Conservation (phyloP, 1,140 invertebrate species). For the Campoletis sonorensis region DNA sequence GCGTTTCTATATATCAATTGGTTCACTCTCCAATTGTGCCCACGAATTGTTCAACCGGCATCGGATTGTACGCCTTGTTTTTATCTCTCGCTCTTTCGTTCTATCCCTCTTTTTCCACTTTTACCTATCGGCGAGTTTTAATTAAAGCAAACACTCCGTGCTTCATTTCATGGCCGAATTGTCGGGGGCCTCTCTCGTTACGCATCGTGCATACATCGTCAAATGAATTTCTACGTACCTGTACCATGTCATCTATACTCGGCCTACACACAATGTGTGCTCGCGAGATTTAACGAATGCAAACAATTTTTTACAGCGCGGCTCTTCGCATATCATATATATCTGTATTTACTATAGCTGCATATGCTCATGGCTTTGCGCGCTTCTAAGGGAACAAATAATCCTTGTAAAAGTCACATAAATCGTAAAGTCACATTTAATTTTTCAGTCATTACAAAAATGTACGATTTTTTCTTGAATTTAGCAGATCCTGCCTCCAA, state of each 20-base stretch:
- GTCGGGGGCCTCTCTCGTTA: slow-evolving; percentile 10
- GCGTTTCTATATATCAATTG: too few relatives aligned
- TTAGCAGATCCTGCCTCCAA: too few relatives aligned
- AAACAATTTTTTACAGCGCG: background rate
- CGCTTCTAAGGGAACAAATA: too few relatives aligned
- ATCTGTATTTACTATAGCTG: too few relatives aligned
- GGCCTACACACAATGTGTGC: background rate
- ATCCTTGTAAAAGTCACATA: too few relatives aligned
- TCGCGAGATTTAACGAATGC: background rate
- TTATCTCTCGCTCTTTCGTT: slow-evolving; percentile 3
- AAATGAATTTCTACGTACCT: slow-evolving; percentile 2
- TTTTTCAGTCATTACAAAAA: too few relatives aligned
- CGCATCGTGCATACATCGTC: slow-evolving; percentile 25
- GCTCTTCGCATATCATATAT: background rate
- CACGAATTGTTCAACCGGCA: background rate
- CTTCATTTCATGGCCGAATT: slow-evolving; percentile 26
- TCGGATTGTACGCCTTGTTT: slow-evolving; percentile 1
- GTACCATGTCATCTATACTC: background rate
- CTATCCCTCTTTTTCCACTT: background rate
- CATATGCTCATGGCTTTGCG: too few relatives aligned
- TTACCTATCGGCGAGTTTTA: slow-evolving; percentile 35
- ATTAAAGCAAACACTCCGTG: slow-evolving; percentile 32
- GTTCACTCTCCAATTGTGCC: slow-evolving; percentile 22
- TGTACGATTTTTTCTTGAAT: too few relatives aligned
- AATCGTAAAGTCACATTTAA: too few relatives aligned